These are phyloP conservation scores for Hoplostethus mediterraneus DNA, from an alignment of 2,797 vertebrate species.

Conservation along the genomic window DNA sequence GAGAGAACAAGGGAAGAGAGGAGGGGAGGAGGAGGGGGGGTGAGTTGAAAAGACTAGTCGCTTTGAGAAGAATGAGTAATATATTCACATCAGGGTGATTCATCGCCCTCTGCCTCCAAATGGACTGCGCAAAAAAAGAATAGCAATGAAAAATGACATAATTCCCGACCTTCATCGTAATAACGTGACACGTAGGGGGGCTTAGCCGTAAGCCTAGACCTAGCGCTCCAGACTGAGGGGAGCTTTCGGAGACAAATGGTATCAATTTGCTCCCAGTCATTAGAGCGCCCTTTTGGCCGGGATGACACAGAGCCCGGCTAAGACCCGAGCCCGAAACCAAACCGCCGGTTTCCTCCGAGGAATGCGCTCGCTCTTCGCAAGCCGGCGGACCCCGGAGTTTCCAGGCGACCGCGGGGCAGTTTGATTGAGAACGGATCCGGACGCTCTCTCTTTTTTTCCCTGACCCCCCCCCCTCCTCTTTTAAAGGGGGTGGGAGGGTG, in stretches of 20 bases:
- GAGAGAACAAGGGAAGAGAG: conserved; percentile 5
- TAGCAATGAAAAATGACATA: conserved; percentile 55
- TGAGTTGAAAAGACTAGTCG: conserved; percentile 20
- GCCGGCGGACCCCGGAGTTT: conserved; percentile 32
- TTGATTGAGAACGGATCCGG: conserved; percentile 58
- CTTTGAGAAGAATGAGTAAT: conserved; percentile 48
- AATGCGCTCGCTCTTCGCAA: conserved; percentile 5
- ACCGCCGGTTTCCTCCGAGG: conserved; percentile 38
- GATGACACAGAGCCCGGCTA: conserved; percentile 48
- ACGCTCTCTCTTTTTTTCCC: conserved; percentile 19
- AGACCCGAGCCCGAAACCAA: conserved; percentile 47
- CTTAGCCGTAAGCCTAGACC: conserved; percentile 51
- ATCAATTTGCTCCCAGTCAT: conserved; percentile 63
- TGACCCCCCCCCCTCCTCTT: conserved; percentile 19
- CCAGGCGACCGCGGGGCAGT: conserved; percentile 57
- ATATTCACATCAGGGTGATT: conserved; percentile 56
- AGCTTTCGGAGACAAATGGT: conserved; percentile 58
- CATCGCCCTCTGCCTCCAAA: conserved; percentile 41
- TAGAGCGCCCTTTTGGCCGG: conserved; percentile 44
- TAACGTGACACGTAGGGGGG: conserved; percentile 39
- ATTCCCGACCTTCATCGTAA: conserved; percentile 58
- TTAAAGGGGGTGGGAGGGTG: conserved; percentile 62
- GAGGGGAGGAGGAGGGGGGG: no score
- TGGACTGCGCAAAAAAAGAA: conserved; percentile 46
- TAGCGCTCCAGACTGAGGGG: conserved; percentile 28